phyloP scores from a whole-genome alignment of 2,113 vertebrate species.

The Chrysemys picta region DNA sequence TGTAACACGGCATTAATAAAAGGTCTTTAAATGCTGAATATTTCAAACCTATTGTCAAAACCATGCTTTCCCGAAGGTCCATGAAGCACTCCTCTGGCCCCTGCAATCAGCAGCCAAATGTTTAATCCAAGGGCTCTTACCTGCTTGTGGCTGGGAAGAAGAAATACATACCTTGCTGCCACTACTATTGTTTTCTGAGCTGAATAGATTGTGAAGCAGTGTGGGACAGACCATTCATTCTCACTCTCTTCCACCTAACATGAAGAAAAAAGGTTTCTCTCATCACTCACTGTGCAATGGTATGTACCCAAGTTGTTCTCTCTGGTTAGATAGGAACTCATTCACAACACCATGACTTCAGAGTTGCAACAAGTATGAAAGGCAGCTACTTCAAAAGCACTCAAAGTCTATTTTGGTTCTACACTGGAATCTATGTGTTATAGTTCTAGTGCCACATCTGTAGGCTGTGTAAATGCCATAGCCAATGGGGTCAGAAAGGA shows the following conservation, averaged over 20 bases:
- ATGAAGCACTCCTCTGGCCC: background rate
- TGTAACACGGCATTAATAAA: background rate
- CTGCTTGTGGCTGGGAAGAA: background rate
- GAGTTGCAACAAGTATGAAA: fast-evolving
- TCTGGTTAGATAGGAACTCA: background rate
- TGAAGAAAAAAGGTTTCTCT: background rate
- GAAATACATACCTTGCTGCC: conserved; percentile 88
- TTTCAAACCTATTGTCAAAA: background rate
- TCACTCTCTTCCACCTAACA: conserved; percentile 92
- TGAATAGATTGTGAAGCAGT: conserved; percentile 96
- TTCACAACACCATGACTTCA: background rate
- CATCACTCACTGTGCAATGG: conserved; percentile 79
- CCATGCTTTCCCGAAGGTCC: background rate
- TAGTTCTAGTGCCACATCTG: background rate
- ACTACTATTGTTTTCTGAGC: conserved; percentile 93
- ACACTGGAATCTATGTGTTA: background rate
- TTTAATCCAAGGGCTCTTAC: background rate
- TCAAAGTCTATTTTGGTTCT: conserved; percentile 38
- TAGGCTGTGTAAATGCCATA: background rate
- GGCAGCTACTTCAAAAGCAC: background rate
- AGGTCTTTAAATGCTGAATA: background rate
- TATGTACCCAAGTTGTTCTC: background rate
- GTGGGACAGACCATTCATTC: conserved; percentile 88
- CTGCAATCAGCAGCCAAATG: background rate
- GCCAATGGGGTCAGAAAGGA: background rate